A percentile compares a stretch with the other conserved stretches of the same genome.
Evolutionary conservation across 2,888 invertebrate species (phyloP).

Genomic region (Matsumyia berberina): DNA sequence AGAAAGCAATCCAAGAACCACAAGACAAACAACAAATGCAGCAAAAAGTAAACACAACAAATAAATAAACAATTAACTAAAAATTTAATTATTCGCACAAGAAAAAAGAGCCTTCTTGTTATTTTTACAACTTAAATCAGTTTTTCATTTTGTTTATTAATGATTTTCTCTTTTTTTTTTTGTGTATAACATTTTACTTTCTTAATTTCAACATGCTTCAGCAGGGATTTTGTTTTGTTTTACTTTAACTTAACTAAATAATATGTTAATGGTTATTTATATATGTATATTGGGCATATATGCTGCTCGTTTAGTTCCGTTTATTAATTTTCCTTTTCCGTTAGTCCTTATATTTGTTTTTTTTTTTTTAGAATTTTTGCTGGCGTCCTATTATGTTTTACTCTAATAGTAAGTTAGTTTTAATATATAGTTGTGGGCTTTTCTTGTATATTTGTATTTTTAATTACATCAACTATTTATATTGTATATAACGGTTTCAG

Average conservation of each 20-base stretch:
- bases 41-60: slow-evolving; percentile 14
- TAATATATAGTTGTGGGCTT: slow-evolving; percentile 19
- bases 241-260: slow-evolving; percentile 45
- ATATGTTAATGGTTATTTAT: slow-evolving; percentile 60
- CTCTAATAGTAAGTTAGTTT: slow-evolving; percentile 8
- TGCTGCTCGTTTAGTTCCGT: slow-evolving; percentile 1
- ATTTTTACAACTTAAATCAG: slow-evolving; percentile 64
- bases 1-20: slow-evolving; percentile 6
- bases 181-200: slow-evolving; percentile 47
- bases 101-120: slow-evolving; percentile 43
- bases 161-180: slow-evolving; percentile 33
- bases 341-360: slow-evolving; percentile 23
- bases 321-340: background rate
- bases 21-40: slow-evolving; percentile 10
- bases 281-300: slow-evolving; percentile 47
- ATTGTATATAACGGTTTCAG: slow-evolving; percentile 41
- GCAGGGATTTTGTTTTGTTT: slow-evolving; percentile 49
- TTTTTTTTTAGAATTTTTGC: slow-evolving; percentile 28
- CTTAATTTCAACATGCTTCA: slow-evolving; percentile 57
- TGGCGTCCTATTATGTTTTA: slow-evolving; percentile 62
- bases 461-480: slow-evolving; percentile 71
- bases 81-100: slow-evolving; percentile 2
- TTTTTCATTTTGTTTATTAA: slow-evolving; percentile 68
- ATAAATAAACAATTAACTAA: slow-evolving; percentile 13
- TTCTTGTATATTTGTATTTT: slow-evolving; percentile 31